Percentiles rank a stretch among this genome's conserved stretches.
Conservation (phyloP, 2,113 vertebrate species). For the Aleadryas rufinucha region DNA sequence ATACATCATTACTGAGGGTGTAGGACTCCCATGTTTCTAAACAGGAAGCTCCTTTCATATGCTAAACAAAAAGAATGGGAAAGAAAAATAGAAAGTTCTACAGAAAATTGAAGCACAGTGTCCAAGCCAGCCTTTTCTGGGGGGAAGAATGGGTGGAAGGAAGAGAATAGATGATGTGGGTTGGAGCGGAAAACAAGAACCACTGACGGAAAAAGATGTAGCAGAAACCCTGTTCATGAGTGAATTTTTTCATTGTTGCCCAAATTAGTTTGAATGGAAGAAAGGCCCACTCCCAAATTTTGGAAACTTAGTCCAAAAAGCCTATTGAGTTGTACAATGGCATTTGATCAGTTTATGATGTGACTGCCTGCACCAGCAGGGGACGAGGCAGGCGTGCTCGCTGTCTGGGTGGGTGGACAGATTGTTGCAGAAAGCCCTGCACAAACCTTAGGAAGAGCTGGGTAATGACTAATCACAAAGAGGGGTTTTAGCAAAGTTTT, state of each 20-base stretch:
- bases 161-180: conserved; percentile 59
- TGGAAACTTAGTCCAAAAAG: conserved; percentile 40
- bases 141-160: conserved; percentile 53
- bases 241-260: conserved; percentile 53
- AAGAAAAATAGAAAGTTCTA: conserved; percentile 54
- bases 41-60: conserved; percentile 50
- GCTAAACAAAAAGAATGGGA: conserved; percentile 45
- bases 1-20: conserved; percentile 54
- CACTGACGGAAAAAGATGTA: conserved; percentile 53
- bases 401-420: not conserved
- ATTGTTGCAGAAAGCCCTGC: not conserved
- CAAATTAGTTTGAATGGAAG: conserved; percentile 58
- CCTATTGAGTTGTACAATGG: conserved; percentile 39
- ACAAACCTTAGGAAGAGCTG: not conserved
- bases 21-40: conserved; percentile 48
- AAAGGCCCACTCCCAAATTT: conserved; percentile 48
- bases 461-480: not conserved
- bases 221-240: conserved; percentile 17
- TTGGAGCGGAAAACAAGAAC: conserved; percentile 53
- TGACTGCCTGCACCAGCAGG: not conserved
- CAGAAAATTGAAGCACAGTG: conserved; percentile 22
- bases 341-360: conserved; percentile 35
- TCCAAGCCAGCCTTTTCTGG: conserved; percentile 24
- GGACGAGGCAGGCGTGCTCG: not conserved
- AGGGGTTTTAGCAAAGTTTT: not conserved